Conservation (phyloP, 2,888 invertebrate genomes). For the Phortica magna region DNA sequence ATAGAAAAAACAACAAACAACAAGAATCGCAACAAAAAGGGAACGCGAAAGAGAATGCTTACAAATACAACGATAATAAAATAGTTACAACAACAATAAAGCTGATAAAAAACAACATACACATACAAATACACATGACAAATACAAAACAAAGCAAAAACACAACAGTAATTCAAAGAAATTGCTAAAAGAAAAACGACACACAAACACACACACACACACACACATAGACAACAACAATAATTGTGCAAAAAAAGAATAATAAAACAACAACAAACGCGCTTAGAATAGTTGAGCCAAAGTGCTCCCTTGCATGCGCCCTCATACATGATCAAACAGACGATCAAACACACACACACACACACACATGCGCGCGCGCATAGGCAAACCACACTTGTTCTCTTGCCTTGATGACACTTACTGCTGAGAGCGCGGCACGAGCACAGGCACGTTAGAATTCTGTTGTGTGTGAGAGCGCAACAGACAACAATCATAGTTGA, state of each 20-base stretch:
- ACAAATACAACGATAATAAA: constrained; percentile 6
- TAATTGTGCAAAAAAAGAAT: constrained; percentile 13
- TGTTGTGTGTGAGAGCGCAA: too few species aligned
- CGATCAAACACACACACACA: not conserved
- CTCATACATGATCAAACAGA: not conserved
- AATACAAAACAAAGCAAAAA: constrained; percentile 37
- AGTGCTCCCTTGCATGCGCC: not conserved
- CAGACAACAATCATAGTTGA: not conserved
- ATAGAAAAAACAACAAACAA: constrained; percentile 34
- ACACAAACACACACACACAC: not conserved
- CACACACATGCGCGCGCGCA: not conserved
- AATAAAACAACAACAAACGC: constrained; percentile 19
- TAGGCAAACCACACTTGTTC: not conserved
- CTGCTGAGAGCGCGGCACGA: not conserved
- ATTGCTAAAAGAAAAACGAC: constrained; percentile 29
- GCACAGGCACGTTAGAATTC: too few species aligned
- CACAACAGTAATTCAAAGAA: constrained; percentile 34
- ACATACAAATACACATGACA: constrained; percentile 47
- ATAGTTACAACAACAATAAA: constrained; percentile 30
- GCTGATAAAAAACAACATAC: constrained; percentile 40
- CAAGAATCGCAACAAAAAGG: not conserved
- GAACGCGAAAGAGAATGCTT: not conserved
- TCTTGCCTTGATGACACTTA: too few species aligned
- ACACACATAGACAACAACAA: constrained; percentile 9
- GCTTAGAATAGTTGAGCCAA: constrained; percentile 33